Conservation (phyloP, 2,888 invertebrate species). For the Noctua comes region DNA sequence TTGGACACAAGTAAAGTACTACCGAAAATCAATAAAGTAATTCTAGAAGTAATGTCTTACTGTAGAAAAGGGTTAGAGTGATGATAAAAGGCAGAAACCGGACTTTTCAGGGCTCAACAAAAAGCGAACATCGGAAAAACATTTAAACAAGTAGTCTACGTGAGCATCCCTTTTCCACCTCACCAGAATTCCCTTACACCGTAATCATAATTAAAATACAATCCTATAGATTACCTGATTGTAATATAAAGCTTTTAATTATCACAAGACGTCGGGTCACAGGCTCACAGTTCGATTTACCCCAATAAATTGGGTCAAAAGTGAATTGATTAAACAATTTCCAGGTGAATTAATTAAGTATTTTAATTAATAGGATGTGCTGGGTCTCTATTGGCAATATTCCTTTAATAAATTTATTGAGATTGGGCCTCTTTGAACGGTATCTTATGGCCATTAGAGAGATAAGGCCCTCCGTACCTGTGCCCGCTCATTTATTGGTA, state of each 20-base stretch:
- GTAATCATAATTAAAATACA: slow-evolving; percentile 64
- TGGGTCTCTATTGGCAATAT: slow-evolving; percentile 90
- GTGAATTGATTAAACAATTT: slow-evolving; percentile 90
- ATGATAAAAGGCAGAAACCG: background rate
- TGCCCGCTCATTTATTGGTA: slow-evolving; percentile 74
- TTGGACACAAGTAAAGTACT: background rate
- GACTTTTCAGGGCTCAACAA: background rate
- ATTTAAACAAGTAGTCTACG: slow-evolving; percentile 14
- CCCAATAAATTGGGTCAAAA: slow-evolving; percentile 88
- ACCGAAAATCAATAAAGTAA: background rate
- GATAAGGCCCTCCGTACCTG: slow-evolving; percentile 79
- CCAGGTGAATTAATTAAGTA: slow-evolving; percentile 90
- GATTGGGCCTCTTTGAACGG: slow-evolving; percentile 86
- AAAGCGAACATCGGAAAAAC: background rate
- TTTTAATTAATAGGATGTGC: slow-evolving; percentile 90
- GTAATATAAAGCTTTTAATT: slow-evolving; percentile 69
- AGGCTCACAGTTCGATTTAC: slow-evolving; percentile 81
- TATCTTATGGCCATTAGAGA: slow-evolving; percentile 79
- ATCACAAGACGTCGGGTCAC: slow-evolving; percentile 69
- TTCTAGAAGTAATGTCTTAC: background rate
- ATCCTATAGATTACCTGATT: slow-evolving; percentile 64
- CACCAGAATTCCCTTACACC: slow-evolving; percentile 29
- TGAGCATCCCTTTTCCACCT: slow-evolving; percentile 4
- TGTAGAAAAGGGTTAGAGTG: background rate
- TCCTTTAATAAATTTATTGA: slow-evolving; percentile 91